Conservation (phyloP, 1,140 invertebrate species). For the Oncopeltus fasciatus region DNA sequence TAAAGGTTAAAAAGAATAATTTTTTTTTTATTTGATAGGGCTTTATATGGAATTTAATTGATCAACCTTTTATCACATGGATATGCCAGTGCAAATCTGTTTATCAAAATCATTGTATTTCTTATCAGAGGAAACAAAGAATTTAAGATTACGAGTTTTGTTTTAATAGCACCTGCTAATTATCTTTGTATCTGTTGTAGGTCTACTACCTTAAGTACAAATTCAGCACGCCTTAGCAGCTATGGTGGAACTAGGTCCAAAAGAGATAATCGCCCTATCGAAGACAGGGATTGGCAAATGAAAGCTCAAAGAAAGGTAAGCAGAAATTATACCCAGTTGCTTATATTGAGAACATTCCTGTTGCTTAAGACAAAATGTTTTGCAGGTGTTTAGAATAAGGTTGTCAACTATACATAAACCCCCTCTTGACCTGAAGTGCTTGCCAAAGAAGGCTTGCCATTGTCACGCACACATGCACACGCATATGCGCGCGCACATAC, state of each 20-base stretch:
- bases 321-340: background rate
- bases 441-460: background rate
- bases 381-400: background rate
- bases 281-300: conserved; percentile 1
- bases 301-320: background rate
- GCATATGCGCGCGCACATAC: no score
- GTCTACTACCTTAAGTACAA: background rate
- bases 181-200: background rate
- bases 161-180: no score
- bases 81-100: no score
- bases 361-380: background rate
- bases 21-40: no score
- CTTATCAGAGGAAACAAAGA: no score
- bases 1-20: no score
- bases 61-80: no score
- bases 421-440: background rate
- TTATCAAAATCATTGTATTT: no score
- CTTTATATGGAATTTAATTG: no score
- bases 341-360: background rate
- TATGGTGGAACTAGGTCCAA: background rate
- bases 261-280: background rate
- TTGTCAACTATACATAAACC: background rate
- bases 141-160: no score
- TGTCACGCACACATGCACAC: no score
- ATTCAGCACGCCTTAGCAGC: background rate